Percentiles rank a stretch among this genome's conserved stretches.
These are phyloP conservation scores for Ditylenchus weischeri DNA, from an alignment of 2,888 invertebrate species.

Conservation along the genomic window DNA sequence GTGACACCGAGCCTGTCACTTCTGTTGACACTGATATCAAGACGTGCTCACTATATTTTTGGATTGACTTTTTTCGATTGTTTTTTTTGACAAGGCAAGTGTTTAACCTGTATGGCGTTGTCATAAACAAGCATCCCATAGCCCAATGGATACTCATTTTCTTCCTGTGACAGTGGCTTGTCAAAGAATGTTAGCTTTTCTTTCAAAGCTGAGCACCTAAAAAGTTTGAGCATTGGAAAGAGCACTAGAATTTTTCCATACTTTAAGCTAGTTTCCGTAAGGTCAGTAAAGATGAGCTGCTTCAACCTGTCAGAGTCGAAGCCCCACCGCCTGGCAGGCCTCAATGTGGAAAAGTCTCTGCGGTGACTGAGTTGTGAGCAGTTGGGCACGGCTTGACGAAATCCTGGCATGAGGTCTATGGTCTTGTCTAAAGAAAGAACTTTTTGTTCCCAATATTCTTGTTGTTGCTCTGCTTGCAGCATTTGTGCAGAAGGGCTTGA, in stretches of 20 bases:
- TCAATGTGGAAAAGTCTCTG: background rate
- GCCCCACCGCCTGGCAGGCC: background rate
- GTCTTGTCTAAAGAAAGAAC: background rate
- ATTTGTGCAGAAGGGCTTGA: no score
- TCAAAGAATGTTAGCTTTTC: constrained; percentile 16
- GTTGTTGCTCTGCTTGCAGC: no score
- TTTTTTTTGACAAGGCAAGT: background rate
- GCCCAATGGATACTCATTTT: constrained; percentile 11
- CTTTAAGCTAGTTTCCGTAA: background rate
- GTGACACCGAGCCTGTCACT: no score
- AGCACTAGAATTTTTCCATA: background rate
- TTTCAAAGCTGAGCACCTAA: constrained; percentile 14
- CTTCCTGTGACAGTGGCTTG: constrained; percentile 16
- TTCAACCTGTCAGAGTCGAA: constrained; percentile 1
- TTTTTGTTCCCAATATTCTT: background rate
- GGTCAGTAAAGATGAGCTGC: background rate
- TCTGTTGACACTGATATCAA: no score
- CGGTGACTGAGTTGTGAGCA: background rate
- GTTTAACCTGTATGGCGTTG: constrained; percentile 11
- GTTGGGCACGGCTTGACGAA: constrained; percentile 7
- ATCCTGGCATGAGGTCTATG: background rate
- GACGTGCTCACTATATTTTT: no score
- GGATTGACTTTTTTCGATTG: no score
- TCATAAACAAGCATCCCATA: constrained; percentile 22
- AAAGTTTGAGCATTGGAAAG: background rate